Conservation (phyloP, 2,797 vertebrate species). For the Florisuga fusca region DNA sequence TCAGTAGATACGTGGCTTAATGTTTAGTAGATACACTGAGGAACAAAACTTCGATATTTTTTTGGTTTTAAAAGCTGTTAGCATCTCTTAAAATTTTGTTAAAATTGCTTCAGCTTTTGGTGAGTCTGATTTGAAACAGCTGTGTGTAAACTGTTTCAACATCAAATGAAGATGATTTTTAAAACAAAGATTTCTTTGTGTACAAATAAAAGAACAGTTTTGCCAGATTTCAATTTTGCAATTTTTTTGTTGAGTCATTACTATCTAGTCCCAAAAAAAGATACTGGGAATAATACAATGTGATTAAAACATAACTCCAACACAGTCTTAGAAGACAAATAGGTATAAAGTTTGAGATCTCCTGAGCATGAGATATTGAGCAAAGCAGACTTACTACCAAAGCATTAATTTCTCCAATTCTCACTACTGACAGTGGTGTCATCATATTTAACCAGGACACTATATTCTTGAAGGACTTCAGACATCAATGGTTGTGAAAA, state of each 20-base stretch:
- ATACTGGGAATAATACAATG: neutral
- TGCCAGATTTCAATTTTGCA: conserved; percentile 9
- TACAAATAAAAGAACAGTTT: neutral
- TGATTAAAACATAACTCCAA: neutral
- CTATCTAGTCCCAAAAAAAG: neutral
- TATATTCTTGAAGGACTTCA: neutral
- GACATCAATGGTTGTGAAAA: neutral
- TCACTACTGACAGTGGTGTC: neutral
- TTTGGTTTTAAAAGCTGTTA: neutral
- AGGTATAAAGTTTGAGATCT: neutral
- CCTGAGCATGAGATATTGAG: neutral
- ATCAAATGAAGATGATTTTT: neutral
- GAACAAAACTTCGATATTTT: neutral
- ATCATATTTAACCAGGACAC: neutral
- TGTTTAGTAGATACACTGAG: neutral
- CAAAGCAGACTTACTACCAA: neutral
- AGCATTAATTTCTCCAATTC: neutral
- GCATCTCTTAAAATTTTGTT: neutral
- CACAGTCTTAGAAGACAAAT: neutral
- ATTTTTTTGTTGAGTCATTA: neutral
- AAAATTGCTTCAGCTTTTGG: neutral
- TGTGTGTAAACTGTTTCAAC: neutral
- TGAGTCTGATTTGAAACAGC: neutral
- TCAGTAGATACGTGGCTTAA: neutral
- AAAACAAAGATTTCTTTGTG: conserved; percentile 6